A percentile compares a stretch with the other conserved stretches of the same genome.
These are phyloP conservation scores for Chrysomallon squamiferum DNA, from an alignment of 1,140 invertebrate species.

Conservation along the genomic window DNA sequence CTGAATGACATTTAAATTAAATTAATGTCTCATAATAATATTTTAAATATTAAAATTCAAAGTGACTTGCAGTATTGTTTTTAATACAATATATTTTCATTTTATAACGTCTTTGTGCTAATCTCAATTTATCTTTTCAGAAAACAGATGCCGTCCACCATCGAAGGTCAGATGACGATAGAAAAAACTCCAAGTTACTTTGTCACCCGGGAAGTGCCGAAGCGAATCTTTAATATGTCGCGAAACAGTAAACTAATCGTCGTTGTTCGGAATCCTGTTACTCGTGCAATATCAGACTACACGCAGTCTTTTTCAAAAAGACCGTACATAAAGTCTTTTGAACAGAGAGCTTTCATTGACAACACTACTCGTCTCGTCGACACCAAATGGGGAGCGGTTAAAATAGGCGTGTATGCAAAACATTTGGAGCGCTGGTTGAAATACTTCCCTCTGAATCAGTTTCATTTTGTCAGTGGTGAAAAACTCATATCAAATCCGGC, in stretches of 20 bases:
- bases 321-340: constrained; percentile 73
- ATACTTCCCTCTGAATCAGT: constrained; percentile 81
- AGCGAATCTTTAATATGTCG: constrained; percentile 86
- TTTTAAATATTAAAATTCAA: too few relatives aligned
- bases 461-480: constrained; percentile 90
- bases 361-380: constrained; percentile 71
- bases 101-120: too few relatives aligned
- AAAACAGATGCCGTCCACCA: constrained; percentile 84
- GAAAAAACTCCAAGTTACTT: constrained; percentile 96
- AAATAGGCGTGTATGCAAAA: constrained; percentile 85
- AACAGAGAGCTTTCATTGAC: constrained; percentile 81
- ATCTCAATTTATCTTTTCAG: constrained; percentile 66
- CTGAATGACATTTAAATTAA: too few relatives aligned
- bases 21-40: too few relatives aligned
- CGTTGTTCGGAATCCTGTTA: constrained; percentile 91
- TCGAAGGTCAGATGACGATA: constrained; percentile 86
- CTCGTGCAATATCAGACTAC: constrained; percentile 90
- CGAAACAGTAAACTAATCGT: constrained; percentile 83
- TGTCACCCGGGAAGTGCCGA: constrained; percentile 85
- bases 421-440: constrained; percentile 84
- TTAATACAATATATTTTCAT: too few relatives aligned
- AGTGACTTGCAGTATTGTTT: too few relatives aligned
- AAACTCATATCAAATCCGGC: constrained; percentile 86
- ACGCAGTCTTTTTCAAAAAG: constrained; percentile 71
- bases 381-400: constrained; percentile 84